Percentiles rank a stretch among this genome's conserved stretches.
These are phyloP conservation scores for Morus bassanus DNA, from an alignment of 2,797 vertebrate genomes.

Conservation along the genomic window DNA sequence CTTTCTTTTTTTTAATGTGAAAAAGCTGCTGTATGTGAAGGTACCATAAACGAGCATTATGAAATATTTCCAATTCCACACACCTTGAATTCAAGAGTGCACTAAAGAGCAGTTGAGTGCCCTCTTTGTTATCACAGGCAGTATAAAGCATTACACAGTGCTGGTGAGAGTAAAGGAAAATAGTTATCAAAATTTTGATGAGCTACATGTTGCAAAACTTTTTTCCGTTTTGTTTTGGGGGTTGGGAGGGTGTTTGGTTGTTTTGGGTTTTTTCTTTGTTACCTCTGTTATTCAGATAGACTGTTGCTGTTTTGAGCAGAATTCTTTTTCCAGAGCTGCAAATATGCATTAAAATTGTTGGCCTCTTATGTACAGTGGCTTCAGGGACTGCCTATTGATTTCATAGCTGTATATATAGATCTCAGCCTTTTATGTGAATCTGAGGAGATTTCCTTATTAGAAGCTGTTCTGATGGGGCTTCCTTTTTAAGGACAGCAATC, in stretches of 20 bases:
- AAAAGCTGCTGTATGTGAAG: not conserved
- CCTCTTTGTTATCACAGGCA: not conserved
- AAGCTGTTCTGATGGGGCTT: not conserved
- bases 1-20: not conserved
- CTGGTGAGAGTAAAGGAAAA: not conserved
- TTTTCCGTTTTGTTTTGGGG: not conserved
- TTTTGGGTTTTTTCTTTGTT: not conserved
- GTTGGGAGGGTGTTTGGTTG: accelerated
- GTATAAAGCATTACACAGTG: not conserved
- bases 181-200: not conserved
- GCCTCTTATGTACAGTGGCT: not conserved
- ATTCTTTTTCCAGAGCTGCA: not conserved
- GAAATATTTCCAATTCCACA: not conserved
- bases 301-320: not conserved
- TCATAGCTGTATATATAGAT: not conserved
- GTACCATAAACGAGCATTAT: not conserved
- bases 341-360: not conserved
- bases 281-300: not conserved
- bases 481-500: not conserved
- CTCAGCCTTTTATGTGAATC: not conserved
- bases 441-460: not conserved
- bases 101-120: not conserved
- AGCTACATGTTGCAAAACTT: not conserved
- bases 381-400: not conserved
- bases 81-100: not conserved